Evolutionary conservation across 23 tunicate genomes (phyloP).

Genomic region (Botrylloides violaceus): DNA sequence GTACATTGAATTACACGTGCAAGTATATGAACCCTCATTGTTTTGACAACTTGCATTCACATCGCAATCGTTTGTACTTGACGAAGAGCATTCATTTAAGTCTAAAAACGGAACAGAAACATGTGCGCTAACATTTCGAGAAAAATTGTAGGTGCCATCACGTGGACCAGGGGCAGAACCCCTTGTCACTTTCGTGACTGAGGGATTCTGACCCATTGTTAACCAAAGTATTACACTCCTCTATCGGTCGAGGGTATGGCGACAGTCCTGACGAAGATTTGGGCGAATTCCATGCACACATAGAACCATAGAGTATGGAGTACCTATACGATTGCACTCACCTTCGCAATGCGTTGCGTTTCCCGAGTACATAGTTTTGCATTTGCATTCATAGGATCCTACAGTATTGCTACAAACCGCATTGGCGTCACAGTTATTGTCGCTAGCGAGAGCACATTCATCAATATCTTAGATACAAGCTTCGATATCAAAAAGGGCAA

Average conservation of each 20-base stretch:
- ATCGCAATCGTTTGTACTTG: neutral
- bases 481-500: no score
- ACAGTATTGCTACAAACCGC: constrained; percentile 7
- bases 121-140: neutral
- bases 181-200: no score
- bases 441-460: constrained; percentile 1
- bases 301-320: no score
- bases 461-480: constrained; percentile 13
- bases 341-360: constrained; percentile 32
- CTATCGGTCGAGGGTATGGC: no score
- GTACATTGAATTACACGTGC: neutral
- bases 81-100: neutral
- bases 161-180: no score
- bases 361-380: neutral
- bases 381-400: constrained; percentile 12
- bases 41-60: neutral
- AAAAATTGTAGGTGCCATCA: no score
- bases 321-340: no score
- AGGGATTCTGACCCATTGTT: no score
- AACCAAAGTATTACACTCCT: no score
- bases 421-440: constrained; percentile 10
- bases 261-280: no score
- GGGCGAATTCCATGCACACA: no score
- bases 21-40: neutral
- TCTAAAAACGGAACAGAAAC: neutral